These are phyloP conservation scores for Chloebia gouldiae DNA, from an alignment of 2,113 vertebrate genomes.

Conservation along the genomic window DNA sequence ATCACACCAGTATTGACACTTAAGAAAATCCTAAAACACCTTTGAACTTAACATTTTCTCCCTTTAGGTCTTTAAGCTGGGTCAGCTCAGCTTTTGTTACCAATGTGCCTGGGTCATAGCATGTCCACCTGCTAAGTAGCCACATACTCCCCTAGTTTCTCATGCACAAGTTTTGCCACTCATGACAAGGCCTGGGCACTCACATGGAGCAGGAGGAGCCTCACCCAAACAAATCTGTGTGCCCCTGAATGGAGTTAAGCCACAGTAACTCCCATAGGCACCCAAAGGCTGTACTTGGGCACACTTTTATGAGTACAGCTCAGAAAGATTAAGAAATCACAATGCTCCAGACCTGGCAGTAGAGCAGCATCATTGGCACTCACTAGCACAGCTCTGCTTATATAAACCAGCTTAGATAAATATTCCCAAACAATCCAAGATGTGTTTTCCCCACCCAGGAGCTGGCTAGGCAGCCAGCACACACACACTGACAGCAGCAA, in stretches of 20 bases:
- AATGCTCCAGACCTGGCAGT: background rate
- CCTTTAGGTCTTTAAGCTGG: background rate
- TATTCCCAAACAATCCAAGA: background rate
- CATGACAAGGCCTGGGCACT: background rate
- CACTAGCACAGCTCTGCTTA: background rate
- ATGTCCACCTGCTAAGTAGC: background rate
- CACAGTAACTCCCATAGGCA: background rate
- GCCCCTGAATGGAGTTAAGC: background rate
- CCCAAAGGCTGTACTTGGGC: background rate
- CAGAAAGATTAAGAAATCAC: background rate
- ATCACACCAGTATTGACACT: background rate
- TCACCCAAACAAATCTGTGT: background rate
- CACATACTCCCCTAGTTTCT: background rate
- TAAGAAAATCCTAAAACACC: background rate
- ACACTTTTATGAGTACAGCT: background rate
- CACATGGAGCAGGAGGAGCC: background rate
- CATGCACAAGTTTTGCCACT: background rate
- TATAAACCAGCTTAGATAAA: background rate
- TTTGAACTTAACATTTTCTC: background rate
- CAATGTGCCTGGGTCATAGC: background rate
- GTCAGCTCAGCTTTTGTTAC: background rate
- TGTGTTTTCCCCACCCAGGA: background rate
- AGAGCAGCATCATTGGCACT: background rate
- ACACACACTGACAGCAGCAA: background rate
- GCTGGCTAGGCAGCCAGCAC: background rate